Evolutionary conservation across 1,140 invertebrate genomes (phyloP).

Genomic region (Protaetia brevitarsis): DNA sequence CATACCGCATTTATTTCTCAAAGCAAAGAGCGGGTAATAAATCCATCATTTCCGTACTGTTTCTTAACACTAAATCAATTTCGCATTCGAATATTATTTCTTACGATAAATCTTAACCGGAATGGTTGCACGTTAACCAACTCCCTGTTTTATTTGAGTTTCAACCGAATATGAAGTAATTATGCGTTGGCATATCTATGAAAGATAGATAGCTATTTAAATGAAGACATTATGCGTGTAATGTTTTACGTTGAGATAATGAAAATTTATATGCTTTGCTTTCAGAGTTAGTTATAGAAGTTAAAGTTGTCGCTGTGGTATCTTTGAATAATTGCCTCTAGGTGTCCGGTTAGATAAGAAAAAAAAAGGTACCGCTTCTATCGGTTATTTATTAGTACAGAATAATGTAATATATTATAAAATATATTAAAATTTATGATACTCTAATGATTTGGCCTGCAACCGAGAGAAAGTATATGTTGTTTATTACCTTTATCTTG

Average conservation of each 20-base stretch:
- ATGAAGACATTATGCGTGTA: conserved; percentile 9
- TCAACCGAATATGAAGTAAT: background rate
- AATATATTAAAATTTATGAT: conserved; percentile 10
- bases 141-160: background rate
- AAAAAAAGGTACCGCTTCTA: background rate
- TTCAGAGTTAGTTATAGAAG: background rate
- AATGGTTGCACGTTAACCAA: background rate
- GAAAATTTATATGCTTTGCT: conserved; percentile 18
- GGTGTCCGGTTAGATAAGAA: background rate
- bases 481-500: too few relatives aligned
- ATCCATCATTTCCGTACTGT: too few relatives aligned
- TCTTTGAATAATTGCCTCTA: background rate
- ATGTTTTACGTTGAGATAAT: conserved; percentile 7
- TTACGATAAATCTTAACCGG: conserved; percentile 8
- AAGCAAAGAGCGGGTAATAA: too few relatives aligned
- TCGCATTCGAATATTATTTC: background rate
- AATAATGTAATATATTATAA: background rate
- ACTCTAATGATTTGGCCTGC: background rate
- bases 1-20: too few relatives aligned
- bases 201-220: conserved; percentile 16
- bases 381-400: background rate
- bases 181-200: background rate
- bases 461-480: too few relatives aligned
- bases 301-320: background rate
- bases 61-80: background rate